phyloP scores from a whole-genome alignment of 1,140 invertebrate genomes.

The Heterodera schachtii region DNA sequence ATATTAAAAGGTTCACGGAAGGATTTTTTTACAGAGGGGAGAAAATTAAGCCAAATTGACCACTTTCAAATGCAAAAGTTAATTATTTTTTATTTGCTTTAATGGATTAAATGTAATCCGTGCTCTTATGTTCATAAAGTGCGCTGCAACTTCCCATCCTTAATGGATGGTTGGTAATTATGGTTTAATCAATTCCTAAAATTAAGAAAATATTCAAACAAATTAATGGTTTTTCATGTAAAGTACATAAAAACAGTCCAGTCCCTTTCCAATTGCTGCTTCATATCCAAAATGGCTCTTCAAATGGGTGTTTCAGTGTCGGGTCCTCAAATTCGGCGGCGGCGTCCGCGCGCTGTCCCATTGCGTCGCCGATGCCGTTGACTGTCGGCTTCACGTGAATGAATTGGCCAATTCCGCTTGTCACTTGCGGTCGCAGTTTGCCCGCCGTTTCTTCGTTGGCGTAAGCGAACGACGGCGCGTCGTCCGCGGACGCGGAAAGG shows the following conservation, averaged over 20 bases:
- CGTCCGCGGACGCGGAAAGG: not conserved
- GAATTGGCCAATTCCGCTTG: slow-evolving; percentile 12
- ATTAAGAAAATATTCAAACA: too few species aligned
- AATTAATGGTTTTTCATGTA: too few species aligned
- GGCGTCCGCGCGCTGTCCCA: not conserved
- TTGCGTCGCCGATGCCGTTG: not conserved
- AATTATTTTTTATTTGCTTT: too few species aligned
- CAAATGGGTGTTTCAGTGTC: slow-evolving; percentile 23
- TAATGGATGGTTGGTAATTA: too few species aligned
- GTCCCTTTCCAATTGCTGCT: not conserved
- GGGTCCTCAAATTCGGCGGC: slow-evolving; percentile 2
- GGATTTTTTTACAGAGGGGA: too few species aligned
- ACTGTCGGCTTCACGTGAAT: slow-evolving; percentile 25
- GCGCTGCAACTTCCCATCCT: too few species aligned
- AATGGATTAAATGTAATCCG: too few species aligned
- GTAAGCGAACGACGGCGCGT: not conserved
- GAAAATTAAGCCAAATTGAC: not conserved
- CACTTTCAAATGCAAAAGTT: not conserved
- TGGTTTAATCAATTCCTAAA: too few species aligned
- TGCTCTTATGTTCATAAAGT: too few species aligned
- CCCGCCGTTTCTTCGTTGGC: not conserved
- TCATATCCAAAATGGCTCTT: slow-evolving; percentile 10
- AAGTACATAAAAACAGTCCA: too few species aligned
- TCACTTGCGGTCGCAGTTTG: not conserved
- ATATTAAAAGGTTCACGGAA: too few species aligned